Conservation (phyloP, 1,140 invertebrate species). For the Zaprionus kolodkinae region DNA sequence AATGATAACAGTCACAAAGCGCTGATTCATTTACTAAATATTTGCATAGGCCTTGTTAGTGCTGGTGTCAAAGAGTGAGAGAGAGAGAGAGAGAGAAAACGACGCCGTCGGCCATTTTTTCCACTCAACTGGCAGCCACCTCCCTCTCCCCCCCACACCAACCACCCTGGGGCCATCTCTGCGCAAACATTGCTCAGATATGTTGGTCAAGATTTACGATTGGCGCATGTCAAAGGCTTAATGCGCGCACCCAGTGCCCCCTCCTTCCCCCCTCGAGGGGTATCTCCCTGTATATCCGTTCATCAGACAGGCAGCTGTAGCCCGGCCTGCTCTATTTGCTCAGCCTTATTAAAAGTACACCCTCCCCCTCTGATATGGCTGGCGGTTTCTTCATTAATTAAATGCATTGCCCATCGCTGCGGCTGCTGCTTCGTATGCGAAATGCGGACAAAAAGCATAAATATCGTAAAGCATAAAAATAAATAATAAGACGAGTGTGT, state of each 20-base stretch:
- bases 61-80: conserved; percentile 67
- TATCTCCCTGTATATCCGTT: conserved; percentile 1
- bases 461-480: conserved; percentile 81
- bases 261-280: not conserved
- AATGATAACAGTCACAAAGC: conserved; percentile 82
- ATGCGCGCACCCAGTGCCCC: conserved; percentile 42
- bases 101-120: conserved; percentile 53
- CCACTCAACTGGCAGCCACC: conserved; percentile 2
- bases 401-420: conserved; percentile 63
- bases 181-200: conserved; percentile 79
- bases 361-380: conserved; percentile 2
- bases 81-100: conserved; percentile 67
- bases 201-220: conserved; percentile 84
- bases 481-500: conserved; percentile 58
- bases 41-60: conserved; percentile 84
- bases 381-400: conserved; percentile 78
- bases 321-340: conserved; percentile 58
- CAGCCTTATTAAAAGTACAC: conserved; percentile 68
- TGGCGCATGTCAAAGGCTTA: conserved; percentile 84
- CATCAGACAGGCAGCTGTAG: conserved; percentile 28
- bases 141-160: not conserved
- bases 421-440: conserved; percentile 61
- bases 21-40: conserved; percentile 84
- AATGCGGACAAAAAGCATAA: conserved; percentile 74
- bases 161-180: conserved; percentile 24